Base-by-base conservation (phyloP, 2,113 vertebrate species). In the Orientallactaga bullata region DNA sequence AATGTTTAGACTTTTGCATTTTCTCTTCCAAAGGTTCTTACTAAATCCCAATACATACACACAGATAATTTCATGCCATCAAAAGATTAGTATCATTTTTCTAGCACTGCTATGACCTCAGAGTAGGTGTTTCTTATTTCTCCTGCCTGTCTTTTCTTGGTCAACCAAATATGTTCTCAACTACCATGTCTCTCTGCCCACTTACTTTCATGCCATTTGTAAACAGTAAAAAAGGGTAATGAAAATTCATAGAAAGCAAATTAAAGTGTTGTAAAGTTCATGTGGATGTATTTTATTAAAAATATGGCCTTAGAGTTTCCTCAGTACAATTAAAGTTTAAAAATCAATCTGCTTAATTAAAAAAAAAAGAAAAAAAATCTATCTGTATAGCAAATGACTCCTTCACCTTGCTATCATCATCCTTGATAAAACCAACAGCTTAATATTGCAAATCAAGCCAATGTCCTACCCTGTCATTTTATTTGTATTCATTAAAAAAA, bases 151-250 rank as follows among this genome's bases (percentile, higher is more conserved):
- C 37, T 5, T 39, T 81, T 89, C 17, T 63, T 74, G 3, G 61
- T 94, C 69, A 83, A 17, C 28, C 20, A 84, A 24, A 39, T 72
- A 63, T 3, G 5, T 87, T 93, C 73, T 85, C 24, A 96, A 61
- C 35, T 32, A 32, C 18, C 16, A 26, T 11, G 10, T 65, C 21
- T 5, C 6, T 83, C 63, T 72, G 18, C 20, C 11, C 11, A 1
- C 35, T 15, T 80, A 42, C 35, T 89, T 89, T 65, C 26, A 66
- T 55, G n/a, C 13, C 37, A 66, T 91, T 11, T 94, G 47, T 37
- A 87, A 81, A 82, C 26, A 71, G 32, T 35, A 9, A 80, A 81
- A 83, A 58, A 69, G 7, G 47, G 69, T 61, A 72, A 10, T 17
- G 9, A 79, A 88, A 89, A 74, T 18, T 24, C 88, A 76, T 28